Percentiles rank a stretch among this genome's conserved stretches.
phyloP scores from a whole-genome alignment of 2,113 vertebrate species.

The Myrmecobius fasciatus region DNA sequence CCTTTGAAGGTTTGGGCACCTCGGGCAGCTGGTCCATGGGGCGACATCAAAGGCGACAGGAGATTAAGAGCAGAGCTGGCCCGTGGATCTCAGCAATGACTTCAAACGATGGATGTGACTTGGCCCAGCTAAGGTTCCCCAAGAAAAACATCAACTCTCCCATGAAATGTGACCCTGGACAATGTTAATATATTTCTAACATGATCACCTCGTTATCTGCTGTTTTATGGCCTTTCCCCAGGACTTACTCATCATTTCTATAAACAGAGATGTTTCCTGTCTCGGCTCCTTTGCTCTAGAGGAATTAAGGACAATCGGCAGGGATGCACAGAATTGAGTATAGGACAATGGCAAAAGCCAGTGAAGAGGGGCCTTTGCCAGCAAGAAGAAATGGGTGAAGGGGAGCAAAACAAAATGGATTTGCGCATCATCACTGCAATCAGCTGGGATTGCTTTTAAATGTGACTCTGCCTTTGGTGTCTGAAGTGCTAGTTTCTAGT shows the following conservation, averaged over 20 bases:
- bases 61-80: slow-evolving; percentile 70
- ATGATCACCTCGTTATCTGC: slow-evolving; percentile 61
- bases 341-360: neutral
- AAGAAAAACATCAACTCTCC: slow-evolving; percentile 76
- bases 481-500: neutral
- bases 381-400: slow-evolving; percentile 34
- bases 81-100: slow-evolving; percentile 63
- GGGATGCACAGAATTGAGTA: neutral
- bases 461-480: neutral
- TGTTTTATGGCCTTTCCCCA: slow-evolving; percentile 68
- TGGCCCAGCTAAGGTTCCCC: slow-evolving; percentile 70
- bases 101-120: slow-evolving; percentile 75
- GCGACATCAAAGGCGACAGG: slow-evolving; percentile 76
- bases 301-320: slow-evolving; percentile 34
- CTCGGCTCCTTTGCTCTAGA: slow-evolving; percentile 63
- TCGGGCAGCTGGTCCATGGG: slow-evolving; percentile 64
- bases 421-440: slow-evolving; percentile 19
- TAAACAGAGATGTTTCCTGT: slow-evolving; percentile 60
- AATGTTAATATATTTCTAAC: slow-evolving; percentile 76
- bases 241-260: slow-evolving; percentile 62
- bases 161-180: slow-evolving; percentile 75
- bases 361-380: slow-evolving; percentile 14
- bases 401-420: slow-evolving; percentile 2
- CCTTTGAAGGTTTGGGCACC: slow-evolving; percentile 65
- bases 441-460: neutral